Evolutionary conservation across 2,888 invertebrate species (phyloP).

Genomic region (Agrotis segetum): DNA sequence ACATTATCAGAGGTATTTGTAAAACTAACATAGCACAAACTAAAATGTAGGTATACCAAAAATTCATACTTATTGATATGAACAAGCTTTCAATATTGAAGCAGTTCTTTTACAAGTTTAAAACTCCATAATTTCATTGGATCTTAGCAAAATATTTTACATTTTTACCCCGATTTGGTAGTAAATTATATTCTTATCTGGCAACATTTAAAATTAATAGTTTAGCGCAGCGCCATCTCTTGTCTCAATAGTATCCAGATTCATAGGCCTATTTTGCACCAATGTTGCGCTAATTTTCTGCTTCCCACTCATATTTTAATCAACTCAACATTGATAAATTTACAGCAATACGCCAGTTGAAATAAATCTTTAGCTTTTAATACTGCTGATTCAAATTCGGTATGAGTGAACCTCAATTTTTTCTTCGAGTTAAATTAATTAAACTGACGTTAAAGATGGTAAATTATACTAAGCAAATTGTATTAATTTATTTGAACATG

Average conservation of each 20-base stretch:
- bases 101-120: conserved; percentile 19
- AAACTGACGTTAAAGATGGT: not conserved
- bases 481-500: conserved; percentile 11
- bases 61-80: conserved; percentile 18
- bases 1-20: conserved; percentile 11
- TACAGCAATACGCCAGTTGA: not conserved
- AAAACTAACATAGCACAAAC: conserved; percentile 36
- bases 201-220: conserved; percentile 27
- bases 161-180: conserved; percentile 41
- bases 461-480: not conserved
- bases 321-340: conserved; percentile 6
- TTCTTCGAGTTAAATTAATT: not conserved
- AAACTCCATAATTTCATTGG: conserved; percentile 5
- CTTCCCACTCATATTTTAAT: not conserved
- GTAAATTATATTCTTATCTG: conserved; percentile 22
- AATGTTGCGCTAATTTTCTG: conserved; percentile 2
- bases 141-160: conserved; percentile 38
- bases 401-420: not conserved
- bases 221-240: conserved; percentile 6
- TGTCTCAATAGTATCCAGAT: conserved; percentile 1
- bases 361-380: not conserved
- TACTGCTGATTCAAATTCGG: not conserved
- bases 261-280: conserved; percentile 11
- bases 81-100: conserved; percentile 37
- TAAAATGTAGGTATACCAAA: conserved; percentile 16